Evolutionary conservation across 2,888 invertebrate species (phyloP), one percentile per base, ranked within the genome.

Genomic region (Dorcus hopei): DNA sequence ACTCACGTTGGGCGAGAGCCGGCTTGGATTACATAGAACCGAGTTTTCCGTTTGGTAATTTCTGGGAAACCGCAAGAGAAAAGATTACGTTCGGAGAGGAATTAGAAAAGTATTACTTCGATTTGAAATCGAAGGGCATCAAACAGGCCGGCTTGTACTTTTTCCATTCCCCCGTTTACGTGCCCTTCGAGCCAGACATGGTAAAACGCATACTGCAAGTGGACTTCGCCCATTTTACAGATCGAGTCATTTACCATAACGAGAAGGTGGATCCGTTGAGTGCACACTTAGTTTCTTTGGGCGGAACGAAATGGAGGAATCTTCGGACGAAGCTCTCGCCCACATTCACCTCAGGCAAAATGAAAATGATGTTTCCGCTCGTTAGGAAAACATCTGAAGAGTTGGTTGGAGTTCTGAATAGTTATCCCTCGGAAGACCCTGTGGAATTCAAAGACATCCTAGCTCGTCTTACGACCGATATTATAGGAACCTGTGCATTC

Each of bases 271-370:
- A 87, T 70, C 83, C 82, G 0, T 61, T 86, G 23, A 80, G 83
- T 0, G 82, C 78, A 0, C 82, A 83, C 68, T 70, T 88, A 1
- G 85, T 87, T 65, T 77, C 81, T 61, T 68, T 82, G 43, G 77
- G 77, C 41, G 84, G 83, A 0, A 74, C 80, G 8, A 76, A 79
- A 16, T 90, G 89, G 89, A 85, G 81, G 66, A 45, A 19, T 39
- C 19, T 49, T 49, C 51, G 65, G 3, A 39, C 50, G 26, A 63
- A 61, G 53, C 41, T 66, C 23, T 63, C 63, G 3, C 62, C 65
- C 5, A 61, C 60, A 8, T 66, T 65, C 43, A 64, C 66, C 7
- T 58, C 66, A 1, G 62, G 63, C 9, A 66, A 66, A 45, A 64
- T 66, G 57, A 65, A 64, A 40, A 49, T 55, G 38, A 65, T 66